Evolutionary conservation across 2,888 invertebrate genomes (phyloP), one percentile per base, ranked within the genome.

Genomic region (Sepioteuthis lessoniana): DNA sequence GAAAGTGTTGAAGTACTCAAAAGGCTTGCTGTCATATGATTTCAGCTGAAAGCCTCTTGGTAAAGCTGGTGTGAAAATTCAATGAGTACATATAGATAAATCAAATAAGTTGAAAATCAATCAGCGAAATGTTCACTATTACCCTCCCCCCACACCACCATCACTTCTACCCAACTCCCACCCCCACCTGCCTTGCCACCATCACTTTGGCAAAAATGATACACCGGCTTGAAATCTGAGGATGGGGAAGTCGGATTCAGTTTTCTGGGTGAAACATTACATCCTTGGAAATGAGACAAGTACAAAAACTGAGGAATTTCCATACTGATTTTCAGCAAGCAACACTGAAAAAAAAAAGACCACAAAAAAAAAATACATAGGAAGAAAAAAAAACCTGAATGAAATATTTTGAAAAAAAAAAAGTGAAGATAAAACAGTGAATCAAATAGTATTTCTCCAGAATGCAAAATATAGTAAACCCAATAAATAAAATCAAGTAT

Each of bases 251-350:
- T 76, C 76, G n/a, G 76, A 76, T 76, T 76, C 76, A n/a, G n/a
- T 76, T 76, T 76, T 76, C 76, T 76, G 76, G 76, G 60, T 60
- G 76, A 76, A 76, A 76, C n/a, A 76, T n/a, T 76, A 76, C 76
- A 76, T 76, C 76, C 76, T 76, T 76, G 76, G 76, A 76, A 76
- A n/a, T n/a, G 31, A 76, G 76, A 76, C 76, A 76, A 76, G 16
- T 76, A 76, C 76, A n/a, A 4, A 76, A n/a, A n/a, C n/a, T 10
- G n/a, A n/a, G n/a, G n/a, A 76, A n/a, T 76, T 76, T n/a, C 76
- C 8, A n/a, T 10, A 76, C 76, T n/a, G 76, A n/a, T 31, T 76
- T 76, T 76, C n/a, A 10, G 55, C 21, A 25, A 21, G 7, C 3
- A n/a, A 76, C n/a, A 76, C 31, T 31, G 25, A 76, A 76, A 19